Percentiles rank a stretch among this genome's conserved stretches.
These are phyloP conservation scores for Drosophila insularis DNA, from an alignment of 1,140 invertebrate genomes.

Conservation along the genomic window DNA sequence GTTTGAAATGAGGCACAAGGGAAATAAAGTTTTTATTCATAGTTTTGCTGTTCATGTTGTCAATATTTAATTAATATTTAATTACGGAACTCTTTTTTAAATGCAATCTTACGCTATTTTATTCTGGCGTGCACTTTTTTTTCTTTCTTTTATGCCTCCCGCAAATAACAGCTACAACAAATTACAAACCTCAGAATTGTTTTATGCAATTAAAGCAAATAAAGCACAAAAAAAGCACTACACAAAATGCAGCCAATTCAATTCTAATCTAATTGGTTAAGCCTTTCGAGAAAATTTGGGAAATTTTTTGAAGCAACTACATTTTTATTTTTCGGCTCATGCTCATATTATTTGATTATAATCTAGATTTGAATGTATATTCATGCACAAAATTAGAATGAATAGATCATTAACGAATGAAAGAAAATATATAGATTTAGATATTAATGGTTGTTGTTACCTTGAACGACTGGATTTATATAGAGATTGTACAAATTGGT, in stretches of 20 bases:
- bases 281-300: no score
- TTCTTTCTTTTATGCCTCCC: conserved; percentile 8
- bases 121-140: conserved; percentile 37
- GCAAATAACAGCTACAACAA: conserved; percentile 1
- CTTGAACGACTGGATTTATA: conserved; percentile 67
- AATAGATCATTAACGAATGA: conserved; percentile 3
- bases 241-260: background rate
- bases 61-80: background rate
- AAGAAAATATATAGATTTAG: conserved; percentile 7
- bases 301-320: no score
- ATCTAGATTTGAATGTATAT: background rate
- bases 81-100: conserved; percentile 19
- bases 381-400: conserved; percentile 1
- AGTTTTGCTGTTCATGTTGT: conserved; percentile 16
- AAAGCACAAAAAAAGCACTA: background rate
- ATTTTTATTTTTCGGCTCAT: background rate
- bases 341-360: background rate
- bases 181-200: background rate
- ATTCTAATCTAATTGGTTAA: background rate
- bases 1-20: conserved; percentile 70
- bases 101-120: conserved; percentile 5
- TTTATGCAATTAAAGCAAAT: background rate
- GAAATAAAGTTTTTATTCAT: conserved; percentile 55
- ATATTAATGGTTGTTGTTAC: conserved; percentile 47
- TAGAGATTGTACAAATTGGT: conserved; percentile 29